Evolutionary conservation across 2,888 invertebrate genomes (phyloP).

Genomic region (Standfussiana lucernea): DNA sequence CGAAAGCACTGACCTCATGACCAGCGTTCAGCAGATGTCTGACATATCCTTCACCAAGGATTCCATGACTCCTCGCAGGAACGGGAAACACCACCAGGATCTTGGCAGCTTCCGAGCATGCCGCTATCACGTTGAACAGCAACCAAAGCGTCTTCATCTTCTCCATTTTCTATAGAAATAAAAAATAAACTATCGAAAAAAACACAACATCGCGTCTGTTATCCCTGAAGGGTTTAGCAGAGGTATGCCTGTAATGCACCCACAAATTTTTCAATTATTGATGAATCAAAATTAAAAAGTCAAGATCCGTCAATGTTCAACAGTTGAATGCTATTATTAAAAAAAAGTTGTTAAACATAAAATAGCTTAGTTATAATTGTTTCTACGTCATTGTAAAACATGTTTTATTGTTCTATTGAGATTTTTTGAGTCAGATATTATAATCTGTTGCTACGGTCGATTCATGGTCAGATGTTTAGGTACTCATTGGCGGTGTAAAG

Average conservation of each 20-base stretch:
- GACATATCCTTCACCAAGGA: conserved; percentile 71
- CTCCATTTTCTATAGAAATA: conserved; percentile 16
- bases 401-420: background rate
- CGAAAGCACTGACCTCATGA: conserved; percentile 69
- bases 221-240: background rate
- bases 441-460: background rate
- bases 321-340: too few relatives aligned
- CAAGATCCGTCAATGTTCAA: background rate
- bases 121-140: conserved; percentile 23
- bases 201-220: background rate
- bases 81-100: conserved; percentile 71
- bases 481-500: background rate
- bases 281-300: background rate
- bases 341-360: too few relatives aligned
- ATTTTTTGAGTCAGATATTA: background rate
- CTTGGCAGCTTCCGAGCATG: conserved; percentile 60
- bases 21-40: conserved; percentile 71
- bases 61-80: conserved; percentile 72
- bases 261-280: background rate
- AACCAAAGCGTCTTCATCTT: conserved; percentile 10
- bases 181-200: background rate
- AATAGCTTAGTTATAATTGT: background rate
- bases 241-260: background rate
- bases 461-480: background rate
- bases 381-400: background rate